phyloP scores from a whole-genome alignment of 2,113 vertebrate genomes.

The Serilophus lunatus region DNA sequence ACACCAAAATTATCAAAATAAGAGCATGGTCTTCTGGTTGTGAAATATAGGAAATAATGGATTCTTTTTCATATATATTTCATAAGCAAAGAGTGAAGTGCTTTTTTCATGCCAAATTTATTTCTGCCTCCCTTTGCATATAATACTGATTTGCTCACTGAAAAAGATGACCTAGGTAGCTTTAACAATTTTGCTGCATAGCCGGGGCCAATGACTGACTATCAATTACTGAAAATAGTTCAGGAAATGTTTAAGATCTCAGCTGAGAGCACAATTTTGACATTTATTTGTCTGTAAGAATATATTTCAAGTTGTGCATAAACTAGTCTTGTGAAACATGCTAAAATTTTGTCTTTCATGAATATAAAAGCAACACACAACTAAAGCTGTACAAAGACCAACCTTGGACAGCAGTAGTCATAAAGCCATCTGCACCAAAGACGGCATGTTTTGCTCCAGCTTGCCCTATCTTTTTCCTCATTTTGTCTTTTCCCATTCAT shows the following conservation, averaged over 20 bases:
- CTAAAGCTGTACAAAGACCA: not conserved
- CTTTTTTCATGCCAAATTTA: not conserved
- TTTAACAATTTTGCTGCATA: not conserved
- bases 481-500: not conserved
- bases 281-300: not conserved
- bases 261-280: fast-evolving
- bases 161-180: not conserved
- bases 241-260: not conserved
- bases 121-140: not conserved
- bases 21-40: not conserved
- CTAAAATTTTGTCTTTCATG: not conserved
- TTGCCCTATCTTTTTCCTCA: not conserved
- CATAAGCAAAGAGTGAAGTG: not conserved
- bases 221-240: not conserved
- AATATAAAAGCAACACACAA: not conserved
- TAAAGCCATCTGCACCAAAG: not conserved
- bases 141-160: not conserved
- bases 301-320: not conserved
- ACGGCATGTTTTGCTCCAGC: not conserved
- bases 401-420: not conserved
- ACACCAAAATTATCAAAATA: not conserved
- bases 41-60: not conserved
- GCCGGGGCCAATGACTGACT: not conserved
- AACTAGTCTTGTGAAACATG: not conserved
- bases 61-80: not conserved